Conservation (phyloP, 2,888 invertebrate species). For the Drosophila fulvimacula region DNA sequence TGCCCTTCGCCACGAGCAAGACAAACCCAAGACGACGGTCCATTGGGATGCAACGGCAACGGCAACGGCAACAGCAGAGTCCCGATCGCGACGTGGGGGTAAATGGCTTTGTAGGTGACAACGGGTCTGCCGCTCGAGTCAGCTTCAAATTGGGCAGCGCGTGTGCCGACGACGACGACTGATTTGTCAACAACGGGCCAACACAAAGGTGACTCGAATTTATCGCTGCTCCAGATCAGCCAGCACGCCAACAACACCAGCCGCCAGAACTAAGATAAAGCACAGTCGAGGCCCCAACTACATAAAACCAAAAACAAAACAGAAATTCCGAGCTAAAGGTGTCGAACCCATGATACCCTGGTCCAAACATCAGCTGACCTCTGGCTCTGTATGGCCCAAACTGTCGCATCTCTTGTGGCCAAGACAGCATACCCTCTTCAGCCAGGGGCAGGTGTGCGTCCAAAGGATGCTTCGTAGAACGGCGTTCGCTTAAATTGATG, state of each 20-base stretch:
- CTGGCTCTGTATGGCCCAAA: neutral
- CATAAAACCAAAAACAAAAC: constrained; percentile 9
- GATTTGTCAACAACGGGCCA: constrained; percentile 75
- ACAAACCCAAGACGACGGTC: constrained; percentile 26
- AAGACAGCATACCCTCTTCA: neutral
- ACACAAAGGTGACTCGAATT: constrained; percentile 72
- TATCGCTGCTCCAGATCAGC: constrained; percentile 77
- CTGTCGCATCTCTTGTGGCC: neutral
- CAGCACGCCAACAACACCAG: constrained; percentile 55
- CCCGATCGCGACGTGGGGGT: constrained; percentile 58
- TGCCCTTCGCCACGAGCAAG: constrained; percentile 60
- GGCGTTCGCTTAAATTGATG: constrained; percentile 73
- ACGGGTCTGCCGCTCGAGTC: constrained; percentile 55
- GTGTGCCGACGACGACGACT: constrained; percentile 68
- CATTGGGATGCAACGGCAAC: constrained; percentile 34
- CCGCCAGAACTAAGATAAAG: constrained; percentile 45
- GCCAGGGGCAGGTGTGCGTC: constrained; percentile 6
- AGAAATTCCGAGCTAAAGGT: neutral
- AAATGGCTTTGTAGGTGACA: constrained; percentile 75
- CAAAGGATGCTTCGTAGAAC: constrained; percentile 42
- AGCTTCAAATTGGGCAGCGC: constrained; percentile 51
- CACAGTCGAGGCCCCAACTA: constrained; percentile 23
- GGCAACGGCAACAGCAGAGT: neutral
- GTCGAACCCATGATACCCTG: constrained; percentile 9
- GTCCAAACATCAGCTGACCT: neutral